Evolutionary conservation across 2,797 vertebrate genomes (phyloP).

Genomic region (Falco columbarius): DNA sequence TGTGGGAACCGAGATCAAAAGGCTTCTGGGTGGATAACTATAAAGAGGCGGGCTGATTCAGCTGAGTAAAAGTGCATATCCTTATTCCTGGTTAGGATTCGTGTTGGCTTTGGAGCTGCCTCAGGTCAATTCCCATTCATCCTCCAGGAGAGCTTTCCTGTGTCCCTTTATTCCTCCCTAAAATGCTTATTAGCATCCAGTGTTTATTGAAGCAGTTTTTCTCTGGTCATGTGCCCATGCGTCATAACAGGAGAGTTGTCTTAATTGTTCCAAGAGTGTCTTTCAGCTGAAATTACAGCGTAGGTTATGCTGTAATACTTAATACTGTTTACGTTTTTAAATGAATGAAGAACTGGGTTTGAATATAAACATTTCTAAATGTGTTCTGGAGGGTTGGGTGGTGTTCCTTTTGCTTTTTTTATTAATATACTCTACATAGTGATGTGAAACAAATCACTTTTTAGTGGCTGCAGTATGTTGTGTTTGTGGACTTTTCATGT

Average conservation of each 20-base stretch:
- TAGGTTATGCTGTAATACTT: neutral
- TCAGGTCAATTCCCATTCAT: neutral
- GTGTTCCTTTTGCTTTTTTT: neutral
- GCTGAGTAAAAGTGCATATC: neutral
- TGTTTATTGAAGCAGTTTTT: neutral
- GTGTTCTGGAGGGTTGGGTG: neutral
- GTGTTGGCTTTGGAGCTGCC: neutral
- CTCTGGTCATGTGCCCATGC: neutral
- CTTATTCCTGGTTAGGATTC: neutral
- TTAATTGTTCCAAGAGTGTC: neutral
- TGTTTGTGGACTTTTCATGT: neutral
- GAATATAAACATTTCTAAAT: neutral
- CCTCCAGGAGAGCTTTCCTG: neutral
- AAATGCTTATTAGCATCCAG: neutral
- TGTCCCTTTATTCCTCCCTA: neutral
- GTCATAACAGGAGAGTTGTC: neutral
- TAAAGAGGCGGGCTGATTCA: neutral
- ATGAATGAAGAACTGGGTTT: neutral
- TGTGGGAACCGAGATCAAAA: neutral
- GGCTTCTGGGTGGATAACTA: neutral
- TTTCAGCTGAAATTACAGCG: neutral
- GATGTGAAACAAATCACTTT: neutral
- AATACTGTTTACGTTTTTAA: neutral
- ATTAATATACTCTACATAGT: neutral
- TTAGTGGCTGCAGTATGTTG: neutral